Percentiles rank a stretch among this genome's conserved stretches.
phyloP scores from a whole-genome alignment of 1,140 invertebrate genomes.

The Trachymyrmex cornetzi region DNA sequence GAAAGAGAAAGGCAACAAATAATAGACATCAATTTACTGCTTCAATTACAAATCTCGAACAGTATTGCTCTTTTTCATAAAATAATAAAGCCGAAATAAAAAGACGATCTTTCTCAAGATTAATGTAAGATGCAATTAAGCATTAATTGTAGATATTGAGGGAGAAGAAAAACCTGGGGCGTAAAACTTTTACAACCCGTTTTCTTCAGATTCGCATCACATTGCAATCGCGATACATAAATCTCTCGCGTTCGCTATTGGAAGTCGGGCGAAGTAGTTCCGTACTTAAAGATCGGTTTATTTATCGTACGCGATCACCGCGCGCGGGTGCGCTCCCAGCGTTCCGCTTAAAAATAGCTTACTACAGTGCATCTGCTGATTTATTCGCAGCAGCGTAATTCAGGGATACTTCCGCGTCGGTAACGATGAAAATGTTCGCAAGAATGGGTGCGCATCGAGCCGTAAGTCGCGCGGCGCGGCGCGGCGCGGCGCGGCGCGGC shows the following conservation, averaged over 20 bases:
- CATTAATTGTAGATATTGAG: background rate
- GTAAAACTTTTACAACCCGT: background rate
- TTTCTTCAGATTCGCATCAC: conserved; percentile 55
- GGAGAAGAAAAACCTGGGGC: background rate
- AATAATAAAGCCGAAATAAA: background rate
- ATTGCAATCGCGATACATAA: conserved; percentile 43
- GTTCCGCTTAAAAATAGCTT: conserved; percentile 61
- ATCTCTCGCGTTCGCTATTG: conserved; percentile 59
- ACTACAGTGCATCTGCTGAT: conserved; percentile 53
- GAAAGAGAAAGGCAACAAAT: too few relatives aligned
- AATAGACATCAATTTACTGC: too few relatives aligned
- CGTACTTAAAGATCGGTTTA: conserved; percentile 63
- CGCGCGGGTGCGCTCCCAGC: conserved; percentile 5
- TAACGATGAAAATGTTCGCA: conserved; percentile 73
- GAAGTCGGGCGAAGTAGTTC: conserved; percentile 59
- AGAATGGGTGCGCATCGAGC: conserved; percentile 72
- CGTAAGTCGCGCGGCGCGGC: conserved; percentile 64
- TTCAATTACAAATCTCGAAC: too few relatives aligned
- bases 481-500: conserved; percentile 59
- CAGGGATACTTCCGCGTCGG: conserved; percentile 59
- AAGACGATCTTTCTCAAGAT: background rate
- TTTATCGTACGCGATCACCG: conserved; percentile 57
- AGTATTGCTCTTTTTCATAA: background rate
- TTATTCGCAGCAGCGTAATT: conserved; percentile 61
- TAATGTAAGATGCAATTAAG: background rate